Conservation (phyloP, 2,888 invertebrate species). For the Auanema sp. region DNA sequence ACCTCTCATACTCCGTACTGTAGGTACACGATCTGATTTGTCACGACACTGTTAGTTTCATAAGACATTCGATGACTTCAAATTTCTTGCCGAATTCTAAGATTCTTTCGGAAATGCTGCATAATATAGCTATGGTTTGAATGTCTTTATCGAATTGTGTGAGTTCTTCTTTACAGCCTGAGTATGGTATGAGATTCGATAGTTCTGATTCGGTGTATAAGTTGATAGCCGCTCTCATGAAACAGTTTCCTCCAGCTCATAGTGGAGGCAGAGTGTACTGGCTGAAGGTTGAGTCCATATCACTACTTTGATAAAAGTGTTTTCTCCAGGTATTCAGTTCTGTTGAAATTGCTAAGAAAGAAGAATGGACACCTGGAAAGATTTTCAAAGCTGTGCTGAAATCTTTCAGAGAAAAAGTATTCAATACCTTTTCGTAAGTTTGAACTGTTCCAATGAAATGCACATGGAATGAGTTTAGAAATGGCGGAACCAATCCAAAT, state of each 20-base stretch:
- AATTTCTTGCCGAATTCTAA: not conserved
- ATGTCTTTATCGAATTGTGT: not conserved
- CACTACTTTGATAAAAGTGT: too few species aligned
- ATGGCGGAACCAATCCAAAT: not conserved
- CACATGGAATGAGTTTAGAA: not conserved
- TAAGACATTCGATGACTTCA: not conserved
- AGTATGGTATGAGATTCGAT: not conserved
- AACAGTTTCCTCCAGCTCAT: not conserved
- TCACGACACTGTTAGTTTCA: not conserved
- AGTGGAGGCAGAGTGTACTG: not conserved
- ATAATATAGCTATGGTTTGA: not conserved
- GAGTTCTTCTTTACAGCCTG: not conserved
- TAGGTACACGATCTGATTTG: conserved; percentile 5
- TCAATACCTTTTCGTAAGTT: not conserved
- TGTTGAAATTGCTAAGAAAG: too few species aligned
- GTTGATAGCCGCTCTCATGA: not conserved
- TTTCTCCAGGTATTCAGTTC: too few species aligned
- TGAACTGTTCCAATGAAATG: not conserved
- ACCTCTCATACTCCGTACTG: not conserved
- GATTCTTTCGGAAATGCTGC: not conserved
- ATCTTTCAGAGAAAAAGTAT: not conserved
- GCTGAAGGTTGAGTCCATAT: not conserved
- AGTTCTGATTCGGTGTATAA: not conserved
- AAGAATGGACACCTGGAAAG: not conserved
- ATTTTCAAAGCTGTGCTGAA: not conserved